Base-by-base conservation (phyloP, 2,113 vertebrate species). In the Illadopsis cleaveri region DNA sequence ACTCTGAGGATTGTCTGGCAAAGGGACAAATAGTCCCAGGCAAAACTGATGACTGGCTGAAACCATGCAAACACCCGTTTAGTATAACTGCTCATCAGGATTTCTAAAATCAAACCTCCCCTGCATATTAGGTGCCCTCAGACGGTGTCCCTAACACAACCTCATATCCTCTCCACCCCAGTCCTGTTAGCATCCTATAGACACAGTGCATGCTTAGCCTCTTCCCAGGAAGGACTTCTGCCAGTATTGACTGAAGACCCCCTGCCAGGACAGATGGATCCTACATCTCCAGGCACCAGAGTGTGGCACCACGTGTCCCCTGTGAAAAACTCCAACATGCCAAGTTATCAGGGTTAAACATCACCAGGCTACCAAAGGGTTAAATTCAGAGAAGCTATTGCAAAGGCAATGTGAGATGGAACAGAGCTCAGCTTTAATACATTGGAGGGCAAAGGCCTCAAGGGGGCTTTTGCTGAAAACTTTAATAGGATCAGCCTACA, bases 241-340 rank as follows among this genome's bases (percentile, higher is more conserved):
- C n/a, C 33, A 25, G 64, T 23, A 15, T 15, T 1, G 0, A 4
- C 12, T 31, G 20, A 68, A 80, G 50, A 19, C 1, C 3, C 8
- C 15, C 22, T 58, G 42, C 35, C 35, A 2, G 64, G 38, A 35
- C n/a, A 69, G 75, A 18, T 56, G 60, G 54, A 82, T 40, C 10
- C 18, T 10, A 21, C 37, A 73, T n/a, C 18, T 15, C 35, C 72
- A 72, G 22, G 33, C 33, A 86, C 17, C 30, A 37, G 33, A 70
- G 33, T 2, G 8, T 5, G 45, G 54, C 21, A 69, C 31, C 44
- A 44, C 0, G 0, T 28, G 24, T 15, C 11, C 6, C 35, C 40
- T 40, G 10, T 10, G 51, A 47, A 72, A 82, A 51, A 28, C 4
- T 35, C 14, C 31, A 80, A 30, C 40, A 27, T 6, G 2, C 35